Evolutionary conservation across 2,888 invertebrate genomes (phyloP).

Genomic region (Frankliniella intonsa): DNA sequence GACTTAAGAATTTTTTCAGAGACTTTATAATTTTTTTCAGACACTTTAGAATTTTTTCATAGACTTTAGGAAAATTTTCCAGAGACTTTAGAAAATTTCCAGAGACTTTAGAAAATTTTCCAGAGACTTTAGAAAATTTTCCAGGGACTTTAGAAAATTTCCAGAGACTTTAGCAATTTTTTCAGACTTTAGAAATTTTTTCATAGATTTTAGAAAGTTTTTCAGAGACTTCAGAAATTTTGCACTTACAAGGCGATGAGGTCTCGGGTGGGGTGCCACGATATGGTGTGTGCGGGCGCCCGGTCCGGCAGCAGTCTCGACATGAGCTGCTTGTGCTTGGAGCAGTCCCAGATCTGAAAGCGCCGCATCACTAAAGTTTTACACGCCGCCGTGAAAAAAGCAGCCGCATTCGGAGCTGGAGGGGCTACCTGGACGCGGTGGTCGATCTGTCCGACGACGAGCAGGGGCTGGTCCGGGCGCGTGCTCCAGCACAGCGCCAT

Average conservation of each 20-base stretch:
- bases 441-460: not conserved
- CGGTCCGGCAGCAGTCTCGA: not conserved
- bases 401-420: not conserved
- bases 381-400: not conserved
- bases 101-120: too few relatives aligned
- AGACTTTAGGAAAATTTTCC: too few relatives aligned
- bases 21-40: too few relatives aligned
- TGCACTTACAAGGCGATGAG: not conserved
- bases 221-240: too few relatives aligned
- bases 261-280: slow-evolving; percentile 6
- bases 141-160: too few relatives aligned
- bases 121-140: too few relatives aligned
- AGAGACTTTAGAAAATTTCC: too few relatives aligned
- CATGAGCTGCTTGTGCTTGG: not conserved
- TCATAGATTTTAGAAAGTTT: too few relatives aligned
- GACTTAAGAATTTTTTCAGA: too few relatives aligned
- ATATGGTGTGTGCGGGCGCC: not conserved
- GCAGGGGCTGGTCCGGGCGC: not conserved
- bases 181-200: too few relatives aligned
- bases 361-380: not conserved
- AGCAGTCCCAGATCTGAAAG: not conserved
- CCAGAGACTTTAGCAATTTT: too few relatives aligned
- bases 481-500: slow-evolving; percentile 8
- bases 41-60: too few relatives aligned
- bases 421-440: not conserved